Evolutionary conservation across 2,797 vertebrate species (phyloP), one percentile per base, ranked within the genome.

Genomic region (Harpagifer antarcticus): DNA sequence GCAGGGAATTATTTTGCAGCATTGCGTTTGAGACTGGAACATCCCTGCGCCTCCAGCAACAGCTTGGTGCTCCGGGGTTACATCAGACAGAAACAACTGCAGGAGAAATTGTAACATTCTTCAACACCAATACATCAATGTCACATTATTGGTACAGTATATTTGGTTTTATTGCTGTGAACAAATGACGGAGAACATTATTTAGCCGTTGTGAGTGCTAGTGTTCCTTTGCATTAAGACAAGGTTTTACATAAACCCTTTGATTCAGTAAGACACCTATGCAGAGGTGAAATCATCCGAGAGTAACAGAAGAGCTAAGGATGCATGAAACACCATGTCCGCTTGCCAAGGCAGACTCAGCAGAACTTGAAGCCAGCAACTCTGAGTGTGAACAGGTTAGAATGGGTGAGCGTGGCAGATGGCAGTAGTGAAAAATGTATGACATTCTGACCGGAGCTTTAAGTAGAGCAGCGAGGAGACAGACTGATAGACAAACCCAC

Each of bases 121-220:
- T 62, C 48, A 78, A 71, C 74, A 62, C 40, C 60, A 19, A 63
- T 76, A n/a, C 50, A 82, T 86, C 80, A 79, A 16, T 81, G 86
- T 87, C 84, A 79, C 70, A 72, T 84, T 77, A 83, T 42, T 19
- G 48, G 31, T 54, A 10, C 52, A 62, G 49, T 68, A 7, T 53
- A 71, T 72, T 74, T 69, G 61, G 3, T 69, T 52, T 76, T 78
- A 82, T 76, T 68, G 72, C 62, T 37, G n/a, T 16, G 56, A 78
- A 65, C 12, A 49, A 62, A 74, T n/a, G 47, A 15, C 23, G 37
- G 13, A 44, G 49, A 42, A 2, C 7, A 47, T 19, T 54, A 59
- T 27, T 13, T 23, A 11, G 69, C 19, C 2, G 15, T 40, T 50
- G 20, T 67, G 47, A 31, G 7, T 47, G 19, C 37, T 37, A 27